phyloP scores from a whole-genome alignment of 2,888 invertebrate species.

The Tupiocoris notatus region DNA sequence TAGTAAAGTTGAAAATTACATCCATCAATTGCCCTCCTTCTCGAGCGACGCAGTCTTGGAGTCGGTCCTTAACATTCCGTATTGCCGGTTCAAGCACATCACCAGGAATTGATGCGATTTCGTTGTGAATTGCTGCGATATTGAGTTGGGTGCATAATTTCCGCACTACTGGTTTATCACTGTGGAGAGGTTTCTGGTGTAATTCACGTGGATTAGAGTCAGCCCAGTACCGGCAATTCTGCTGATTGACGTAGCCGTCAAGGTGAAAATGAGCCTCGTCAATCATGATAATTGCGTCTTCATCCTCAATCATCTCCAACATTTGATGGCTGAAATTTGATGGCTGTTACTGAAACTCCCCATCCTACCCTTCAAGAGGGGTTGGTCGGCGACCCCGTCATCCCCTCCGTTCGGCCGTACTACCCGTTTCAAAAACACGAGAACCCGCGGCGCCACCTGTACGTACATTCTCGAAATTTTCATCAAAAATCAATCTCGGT shows the following conservation, averaged over 20 bases:
- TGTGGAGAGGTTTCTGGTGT: constrained; percentile 49
- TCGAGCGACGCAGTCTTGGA: background rate
- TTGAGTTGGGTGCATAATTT: constrained; percentile 1
- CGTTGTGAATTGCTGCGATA: background rate
- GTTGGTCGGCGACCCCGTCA: too few species aligned
- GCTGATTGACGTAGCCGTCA: constrained; percentile 22
- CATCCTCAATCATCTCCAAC: constrained; percentile 28
- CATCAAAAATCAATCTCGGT: too few species aligned
- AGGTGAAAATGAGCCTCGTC: constrained; percentile 10
- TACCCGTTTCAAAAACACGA: too few species aligned
- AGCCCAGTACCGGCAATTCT: constrained; percentile 43
- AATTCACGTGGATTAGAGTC: constrained; percentile 48
- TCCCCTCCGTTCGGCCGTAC: constrained; percentile 19
- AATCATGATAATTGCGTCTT: constrained; percentile 25
- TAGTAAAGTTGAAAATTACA: too few species aligned
- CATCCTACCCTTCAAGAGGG: too few species aligned
- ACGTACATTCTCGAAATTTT: too few species aligned
- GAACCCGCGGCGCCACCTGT: too few species aligned
- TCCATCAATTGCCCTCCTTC: constrained; percentile 14
- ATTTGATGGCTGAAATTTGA: constrained; percentile 16
- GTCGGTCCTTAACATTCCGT: too few species aligned
- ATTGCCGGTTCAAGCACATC: too few species aligned
- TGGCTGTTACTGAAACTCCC: too few species aligned
- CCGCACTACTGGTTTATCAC: too few species aligned
- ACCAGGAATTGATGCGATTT: too few species aligned